Evolutionary conservation across 2,888 invertebrate species (phyloP), one percentile per base, ranked within the genome.

Genomic region (Eremobia ochroleuca): DNA sequence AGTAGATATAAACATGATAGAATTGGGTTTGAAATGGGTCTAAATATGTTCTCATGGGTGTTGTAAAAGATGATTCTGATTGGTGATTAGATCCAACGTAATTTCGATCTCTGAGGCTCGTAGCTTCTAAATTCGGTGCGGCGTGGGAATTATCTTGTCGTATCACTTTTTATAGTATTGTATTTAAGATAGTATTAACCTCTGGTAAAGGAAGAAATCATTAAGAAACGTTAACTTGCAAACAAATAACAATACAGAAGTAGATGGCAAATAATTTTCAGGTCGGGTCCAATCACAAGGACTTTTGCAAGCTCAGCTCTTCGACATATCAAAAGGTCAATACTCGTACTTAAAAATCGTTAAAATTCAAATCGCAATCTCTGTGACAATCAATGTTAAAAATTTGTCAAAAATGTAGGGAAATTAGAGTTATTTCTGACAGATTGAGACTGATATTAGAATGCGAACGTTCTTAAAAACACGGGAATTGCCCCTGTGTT

Each of bases 1-100:
- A 55, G n/a, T 31, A 31, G 15, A 28, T 75, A n/a, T 76, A 68
- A 37, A 49, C 13, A 25, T 43, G 28, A 11, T 81, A 13, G 21
- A 46, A 55, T 62, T 28, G 0, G 37, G 55, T n/a, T 43, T 28
- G 2, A 52, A 62, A 62, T 31, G 21, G 21, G n/a, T 61, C 2
- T 4, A n/a, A 43, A 21, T 58, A 40, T n/a, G 13, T 43, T 37
- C 52, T n/a, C 6, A 37, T 31, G 25, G 8, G 28, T 55, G n/a
- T 62, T 43, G 25, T 61, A 43, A 43, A 46, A 43, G 15, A 79
- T 43, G 31, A 40, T 40, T 18, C 13, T n/a, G 15, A n/a, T 46
- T 31, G 37, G 58, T 68, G 58, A 6, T 59, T 55, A 62, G 9
- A 69, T 49, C 1, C 18, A 55, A 55, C 4, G 11, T n/a, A 55